A percentile compares a stretch with the other conserved stretches of the same genome.
Evolutionary conservation across 2,888 invertebrate species (phyloP).

Genomic region (Corbicula japonica): DNA sequence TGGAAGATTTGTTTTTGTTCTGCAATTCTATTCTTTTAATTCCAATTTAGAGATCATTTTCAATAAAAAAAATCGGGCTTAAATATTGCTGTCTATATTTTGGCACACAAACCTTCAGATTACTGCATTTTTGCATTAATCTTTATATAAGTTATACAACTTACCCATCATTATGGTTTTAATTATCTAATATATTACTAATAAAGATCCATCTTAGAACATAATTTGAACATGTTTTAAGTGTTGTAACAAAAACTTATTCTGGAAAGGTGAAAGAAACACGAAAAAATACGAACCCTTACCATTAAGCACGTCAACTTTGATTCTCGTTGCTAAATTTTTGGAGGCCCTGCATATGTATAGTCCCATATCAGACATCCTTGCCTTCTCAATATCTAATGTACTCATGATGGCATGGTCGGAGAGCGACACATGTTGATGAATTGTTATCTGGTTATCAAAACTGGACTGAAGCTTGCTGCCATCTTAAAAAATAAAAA

Average conservation of each 20-base stretch:
- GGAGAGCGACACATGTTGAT: slow-evolving; percentile 61
- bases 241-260: neutral
- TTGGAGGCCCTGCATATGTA: slow-evolving; percentile 73
- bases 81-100: no score
- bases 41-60: no score
- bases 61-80: no score
- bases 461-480: slow-evolving; percentile 45
- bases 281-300: neutral
- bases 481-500: no score
- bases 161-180: neutral
- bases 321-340: slow-evolving; percentile 49
- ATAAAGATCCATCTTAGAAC: neutral
- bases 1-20: no score
- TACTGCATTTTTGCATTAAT: neutral
- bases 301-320: slow-evolving; percentile 62
- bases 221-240: neutral
- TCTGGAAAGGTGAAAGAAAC: neutral
- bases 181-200: neutral
- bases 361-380: slow-evolving; percentile 66
- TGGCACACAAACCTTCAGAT: neutral
- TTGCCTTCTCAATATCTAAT: slow-evolving; percentile 63
- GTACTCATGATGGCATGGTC: slow-evolving; percentile 68
- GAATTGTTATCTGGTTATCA: slow-evolving; percentile 58
- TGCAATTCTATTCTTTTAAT: no score
- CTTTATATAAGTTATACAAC: neutral